Conservation (phyloP, 2,888 invertebrate genomes). For the Ennomos erosarius region DNA sequence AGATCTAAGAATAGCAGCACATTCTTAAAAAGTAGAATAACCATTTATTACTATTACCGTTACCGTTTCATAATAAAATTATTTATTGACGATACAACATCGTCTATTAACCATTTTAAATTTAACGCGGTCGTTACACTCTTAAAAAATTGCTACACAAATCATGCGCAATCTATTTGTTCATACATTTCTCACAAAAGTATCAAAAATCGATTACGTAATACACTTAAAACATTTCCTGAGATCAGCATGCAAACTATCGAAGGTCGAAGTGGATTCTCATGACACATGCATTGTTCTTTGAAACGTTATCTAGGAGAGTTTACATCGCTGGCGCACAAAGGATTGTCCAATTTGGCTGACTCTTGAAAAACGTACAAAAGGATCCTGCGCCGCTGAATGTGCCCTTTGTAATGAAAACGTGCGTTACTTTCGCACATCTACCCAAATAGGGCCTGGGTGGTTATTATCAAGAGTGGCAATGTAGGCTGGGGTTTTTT, state of each 20-base stretch:
- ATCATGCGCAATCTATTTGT: constrained; percentile 13
- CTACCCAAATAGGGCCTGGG: constrained; percentile 35
- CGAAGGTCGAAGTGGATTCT: constrained; percentile 31
- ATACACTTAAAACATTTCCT: constrained; percentile 27
- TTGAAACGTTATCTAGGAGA: constrained; percentile 32
- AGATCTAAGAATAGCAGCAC: no score
- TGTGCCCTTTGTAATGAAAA: constrained; percentile 39
- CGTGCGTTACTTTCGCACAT: constrained; percentile 41
- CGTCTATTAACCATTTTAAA: not conserved
- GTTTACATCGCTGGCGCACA: constrained; percentile 41
- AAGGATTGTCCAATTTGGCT: constrained; percentile 44
- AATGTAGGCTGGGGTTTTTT: constrained; percentile 1
- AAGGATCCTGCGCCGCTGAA: constrained; percentile 35
- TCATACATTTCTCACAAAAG: constrained; percentile 23
- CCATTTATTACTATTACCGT: not conserved
- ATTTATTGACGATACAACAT: constrained; percentile 12
- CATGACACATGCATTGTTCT: constrained; percentile 33
- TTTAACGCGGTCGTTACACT: constrained; percentile 16
- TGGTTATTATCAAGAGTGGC: constrained; percentile 37
- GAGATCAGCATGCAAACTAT: constrained; percentile 20
- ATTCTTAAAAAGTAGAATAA: no score
- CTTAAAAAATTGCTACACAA: constrained; percentile 13
- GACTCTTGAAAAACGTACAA: constrained; percentile 44
- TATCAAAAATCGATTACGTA: constrained; percentile 14
- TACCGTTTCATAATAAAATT: constrained; percentile 8